Evolutionary conservation across 2,113 vertebrate genomes (phyloP).

Genomic region (Triplophysa tibetana): DNA sequence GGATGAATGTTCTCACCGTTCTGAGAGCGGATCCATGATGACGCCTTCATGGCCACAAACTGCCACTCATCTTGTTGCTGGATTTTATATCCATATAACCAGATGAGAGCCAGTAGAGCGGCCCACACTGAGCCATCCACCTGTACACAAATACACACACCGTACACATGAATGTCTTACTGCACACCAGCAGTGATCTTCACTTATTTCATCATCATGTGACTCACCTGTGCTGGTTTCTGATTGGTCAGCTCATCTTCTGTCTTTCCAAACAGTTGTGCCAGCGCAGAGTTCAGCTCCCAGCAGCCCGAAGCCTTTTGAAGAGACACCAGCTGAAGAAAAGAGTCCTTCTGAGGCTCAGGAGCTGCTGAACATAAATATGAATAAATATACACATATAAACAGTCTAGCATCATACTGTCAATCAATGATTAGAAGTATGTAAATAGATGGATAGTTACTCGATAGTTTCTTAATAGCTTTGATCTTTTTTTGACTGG

Average conservation of each 20-base stretch:
- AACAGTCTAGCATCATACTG: no score
- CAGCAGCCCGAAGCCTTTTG: conserved; percentile 74
- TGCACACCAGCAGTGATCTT: conserved; percentile 23
- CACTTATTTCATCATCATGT: conserved; percentile 55
- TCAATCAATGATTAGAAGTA: no score
- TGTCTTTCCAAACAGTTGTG: conserved; percentile 52
- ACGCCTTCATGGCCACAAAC: conserved; percentile 73
- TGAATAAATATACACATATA: no score
- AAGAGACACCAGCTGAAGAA: conserved; percentile 64
- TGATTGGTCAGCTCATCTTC: conserved; percentile 53
- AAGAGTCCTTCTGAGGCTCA: not conserved
- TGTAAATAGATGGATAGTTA: no score
- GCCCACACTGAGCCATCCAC: conserved; percentile 72
- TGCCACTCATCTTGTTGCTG: conserved; percentile 73
- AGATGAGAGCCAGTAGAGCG: conserved; percentile 78
- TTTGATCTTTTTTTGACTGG: no score
- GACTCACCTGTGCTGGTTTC: conserved; percentile 57
- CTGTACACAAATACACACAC: conserved; percentile 60
- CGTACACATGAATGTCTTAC: not conserved
- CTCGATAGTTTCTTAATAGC: no score
- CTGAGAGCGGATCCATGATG: conserved; percentile 69
- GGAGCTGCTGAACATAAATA: not conserved
- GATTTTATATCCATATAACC: conserved; percentile 75
- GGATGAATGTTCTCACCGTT: conserved; percentile 60
- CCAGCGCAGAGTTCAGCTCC: conserved; percentile 58